Evolutionary conservation across 1,140 invertebrate genomes (phyloP).

Genomic region (Psilanteris sp.): DNA sequence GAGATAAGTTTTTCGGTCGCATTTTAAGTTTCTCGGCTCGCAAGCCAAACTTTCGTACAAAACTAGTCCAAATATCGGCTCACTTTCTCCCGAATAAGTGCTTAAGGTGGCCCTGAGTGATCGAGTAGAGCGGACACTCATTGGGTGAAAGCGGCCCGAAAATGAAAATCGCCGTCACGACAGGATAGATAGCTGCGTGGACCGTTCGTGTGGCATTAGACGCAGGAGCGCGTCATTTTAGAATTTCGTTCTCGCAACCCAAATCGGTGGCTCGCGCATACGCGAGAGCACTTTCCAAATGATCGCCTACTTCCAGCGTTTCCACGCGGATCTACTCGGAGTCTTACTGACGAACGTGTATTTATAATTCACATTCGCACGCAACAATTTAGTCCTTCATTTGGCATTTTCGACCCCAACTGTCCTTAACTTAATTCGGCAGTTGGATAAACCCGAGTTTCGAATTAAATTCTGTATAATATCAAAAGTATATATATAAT

Average conservation of each 20-base stretch:
- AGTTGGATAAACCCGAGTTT: too few relatives aligned
- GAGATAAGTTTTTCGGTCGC: conserved; percentile 12
- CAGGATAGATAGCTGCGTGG: conserved; percentile 37
- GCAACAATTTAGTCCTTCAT: too few relatives aligned
- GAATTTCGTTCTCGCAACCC: conserved; percentile 73
- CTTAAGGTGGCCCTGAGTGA: not conserved
- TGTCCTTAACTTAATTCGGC: too few relatives aligned
- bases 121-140: conserved; percentile 61
- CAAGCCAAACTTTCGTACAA: conserved; percentile 42
- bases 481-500: too few relatives aligned
- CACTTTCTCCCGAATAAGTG: conserved; percentile 42
- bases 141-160: conserved; percentile 77
- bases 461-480: too few relatives aligned
- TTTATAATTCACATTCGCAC: conserved; percentile 57
- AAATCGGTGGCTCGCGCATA: conserved; percentile 61
- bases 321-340: conserved; percentile 58
- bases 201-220: conserved; percentile 48
- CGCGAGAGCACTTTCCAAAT: conserved; percentile 66
- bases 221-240: conserved; percentile 60
- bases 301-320: conserved; percentile 63
- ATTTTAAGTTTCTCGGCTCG: conserved; percentile 20
- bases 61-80: conserved; percentile 53
- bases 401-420: too few relatives aligned
- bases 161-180: conserved; percentile 66
- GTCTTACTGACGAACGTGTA: conserved; percentile 22